Evolutionary conservation across 2,888 invertebrate genomes (phyloP).

Genomic region (Bunonema sp.): DNA sequence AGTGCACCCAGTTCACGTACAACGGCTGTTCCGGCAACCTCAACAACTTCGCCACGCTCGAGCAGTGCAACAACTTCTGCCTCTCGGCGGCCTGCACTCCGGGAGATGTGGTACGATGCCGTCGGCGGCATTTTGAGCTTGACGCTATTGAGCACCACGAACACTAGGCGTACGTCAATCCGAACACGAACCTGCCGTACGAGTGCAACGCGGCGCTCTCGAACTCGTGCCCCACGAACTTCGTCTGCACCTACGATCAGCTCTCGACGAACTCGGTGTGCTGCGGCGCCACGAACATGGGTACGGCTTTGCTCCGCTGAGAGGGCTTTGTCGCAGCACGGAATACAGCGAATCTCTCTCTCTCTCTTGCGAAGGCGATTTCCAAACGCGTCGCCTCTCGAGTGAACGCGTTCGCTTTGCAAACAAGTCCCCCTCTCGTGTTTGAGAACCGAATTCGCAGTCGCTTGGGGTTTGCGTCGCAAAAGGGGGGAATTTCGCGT

Average conservation of each 20-base stretch:
- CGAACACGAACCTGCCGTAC: conserved; percentile 38
- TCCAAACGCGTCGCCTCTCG: neutral
- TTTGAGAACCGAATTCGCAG: neutral
- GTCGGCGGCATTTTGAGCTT: neutral
- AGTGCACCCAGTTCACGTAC: conserved; percentile 40
- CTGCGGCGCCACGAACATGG: conserved; percentile 41
- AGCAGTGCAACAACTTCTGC: conserved; percentile 42
- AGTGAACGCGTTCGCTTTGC: neutral
- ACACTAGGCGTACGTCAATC: conserved; percentile 38
- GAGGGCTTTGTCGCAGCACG: no score
- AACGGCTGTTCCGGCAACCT: conserved; percentile 33
- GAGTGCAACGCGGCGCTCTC: conserved; percentile 38
- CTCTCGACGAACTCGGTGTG: conserved; percentile 33
- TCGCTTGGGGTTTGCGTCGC: neutral
- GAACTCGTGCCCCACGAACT: conserved; percentile 40
- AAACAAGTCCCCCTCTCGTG: neutral
- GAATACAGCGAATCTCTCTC: neutral
- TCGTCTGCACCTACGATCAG: conserved; percentile 36
- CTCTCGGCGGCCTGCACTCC: conserved; percentile 40
- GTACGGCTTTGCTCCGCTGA: conserved; percentile 9
- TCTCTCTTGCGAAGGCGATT: neutral
- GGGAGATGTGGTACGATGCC: conserved; percentile 8
- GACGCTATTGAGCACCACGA: conserved; percentile 4
- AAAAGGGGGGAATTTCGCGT: neutral
- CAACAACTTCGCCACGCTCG: conserved; percentile 39